Evolutionary conservation across 2,113 vertebrate species (phyloP).

Genomic region (Cochlearius cochlearius): DNA sequence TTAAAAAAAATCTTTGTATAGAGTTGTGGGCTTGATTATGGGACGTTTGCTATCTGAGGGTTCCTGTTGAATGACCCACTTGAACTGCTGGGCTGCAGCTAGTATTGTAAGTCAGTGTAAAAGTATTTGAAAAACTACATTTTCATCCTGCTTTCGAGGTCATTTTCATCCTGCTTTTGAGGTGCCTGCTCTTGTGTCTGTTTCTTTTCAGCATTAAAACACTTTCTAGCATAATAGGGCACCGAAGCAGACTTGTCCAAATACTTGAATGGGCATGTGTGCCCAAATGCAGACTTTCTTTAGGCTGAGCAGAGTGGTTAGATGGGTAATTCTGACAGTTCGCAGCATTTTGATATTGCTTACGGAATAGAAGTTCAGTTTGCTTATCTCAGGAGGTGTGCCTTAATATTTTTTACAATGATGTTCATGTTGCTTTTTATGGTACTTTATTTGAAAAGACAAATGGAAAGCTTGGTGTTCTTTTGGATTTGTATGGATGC

Average conservation of each 20-base stretch:
- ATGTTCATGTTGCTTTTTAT: neutral
- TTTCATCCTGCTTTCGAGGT: neutral
- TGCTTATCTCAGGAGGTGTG: neutral
- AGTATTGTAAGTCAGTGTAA: neutral
- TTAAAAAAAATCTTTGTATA: neutral
- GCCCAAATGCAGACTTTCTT: neutral
- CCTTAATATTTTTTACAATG: neutral
- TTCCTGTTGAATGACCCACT: neutral
- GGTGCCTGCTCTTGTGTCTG: neutral
- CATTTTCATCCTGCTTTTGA: neutral
- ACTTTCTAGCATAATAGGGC: neutral
- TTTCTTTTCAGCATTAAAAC: neutral
- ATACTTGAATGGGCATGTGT: neutral
- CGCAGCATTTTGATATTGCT: neutral
- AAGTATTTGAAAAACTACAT: neutral
- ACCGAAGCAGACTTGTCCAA: neutral
- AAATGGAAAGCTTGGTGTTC: neutral
- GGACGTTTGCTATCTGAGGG: neutral
- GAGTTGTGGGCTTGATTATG: neutral
- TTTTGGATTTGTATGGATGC: neutral
- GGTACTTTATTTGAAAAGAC: neutral
- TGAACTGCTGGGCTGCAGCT: neutral
- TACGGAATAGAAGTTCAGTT: neutral
- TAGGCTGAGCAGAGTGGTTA: neutral
- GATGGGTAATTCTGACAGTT: neutral